Evolutionary conservation across 2,113 vertebrate genomes (phyloP).

Genomic region (Pipa parva): DNA sequence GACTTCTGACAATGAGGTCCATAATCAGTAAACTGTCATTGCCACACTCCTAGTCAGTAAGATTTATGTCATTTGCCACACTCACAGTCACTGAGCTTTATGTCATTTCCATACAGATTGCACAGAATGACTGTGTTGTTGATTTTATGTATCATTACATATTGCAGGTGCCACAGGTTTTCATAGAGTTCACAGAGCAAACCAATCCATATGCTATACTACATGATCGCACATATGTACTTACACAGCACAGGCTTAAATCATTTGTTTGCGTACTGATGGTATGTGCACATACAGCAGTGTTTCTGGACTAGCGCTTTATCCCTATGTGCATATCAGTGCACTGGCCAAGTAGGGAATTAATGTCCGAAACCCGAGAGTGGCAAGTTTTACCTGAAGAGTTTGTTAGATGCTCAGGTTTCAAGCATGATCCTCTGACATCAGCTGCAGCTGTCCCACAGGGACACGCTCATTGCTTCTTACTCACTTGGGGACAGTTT

Average conservation of each 20-base stretch:
- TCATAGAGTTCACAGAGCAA: too few species aligned
- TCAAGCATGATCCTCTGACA: constrained; percentile 40
- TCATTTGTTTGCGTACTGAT: not conserved
- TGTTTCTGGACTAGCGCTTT: constrained; percentile 6
- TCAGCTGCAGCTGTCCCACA: constrained; percentile 38
- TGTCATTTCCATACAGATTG: too few species aligned
- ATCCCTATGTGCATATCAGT: constrained; percentile 24
- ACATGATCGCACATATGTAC: too few species aligned
- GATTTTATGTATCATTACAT: too few species aligned
- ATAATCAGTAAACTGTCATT: too few species aligned
- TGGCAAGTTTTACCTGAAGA: constrained; percentile 41
- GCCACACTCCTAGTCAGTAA: too few species aligned
- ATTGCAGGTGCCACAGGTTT: too few species aligned
- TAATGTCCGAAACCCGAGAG: constrained; percentile 40
- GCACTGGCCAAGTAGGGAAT: constrained; percentile 39
- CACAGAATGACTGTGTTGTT: too few species aligned
- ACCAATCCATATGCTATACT: too few species aligned
- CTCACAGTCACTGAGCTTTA: too few species aligned
- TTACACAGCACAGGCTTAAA: not conserved
- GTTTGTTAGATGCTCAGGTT: constrained; percentile 38
- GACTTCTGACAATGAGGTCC: too few species aligned
- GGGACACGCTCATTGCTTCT: constrained; percentile 22
- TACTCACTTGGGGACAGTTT: constrained; percentile 27
- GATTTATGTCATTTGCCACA: too few species aligned
- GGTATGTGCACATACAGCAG: not conserved